Conservation (phyloP, 1,140 invertebrate species). For the Papilio machaon region DNA sequence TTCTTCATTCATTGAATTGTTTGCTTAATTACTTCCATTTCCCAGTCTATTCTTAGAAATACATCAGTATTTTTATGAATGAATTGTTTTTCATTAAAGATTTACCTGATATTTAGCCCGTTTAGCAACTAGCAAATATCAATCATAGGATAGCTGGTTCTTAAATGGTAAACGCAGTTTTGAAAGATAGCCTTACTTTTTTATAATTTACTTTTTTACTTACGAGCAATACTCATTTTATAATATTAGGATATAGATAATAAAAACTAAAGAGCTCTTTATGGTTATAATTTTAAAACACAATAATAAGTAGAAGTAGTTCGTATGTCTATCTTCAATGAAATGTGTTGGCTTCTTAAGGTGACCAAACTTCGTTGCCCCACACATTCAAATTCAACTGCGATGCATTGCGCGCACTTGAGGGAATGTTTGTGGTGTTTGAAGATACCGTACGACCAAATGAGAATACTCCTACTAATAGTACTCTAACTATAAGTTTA, state of each 20-base stretch:
- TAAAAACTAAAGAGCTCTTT: too few relatives aligned
- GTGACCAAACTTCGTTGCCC: slow-evolving; percentile 1
- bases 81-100: too few relatives aligned
- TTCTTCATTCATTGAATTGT: slow-evolving; percentile 17
- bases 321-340: background rate
- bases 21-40: slow-evolving; percentile 13
- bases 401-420: background rate
- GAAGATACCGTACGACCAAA: background rate
- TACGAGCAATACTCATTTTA: too few relatives aligned
- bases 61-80: background rate
- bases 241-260: too few relatives aligned
- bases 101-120: too few relatives aligned
- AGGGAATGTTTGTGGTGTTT: slow-evolving; percentile 14
- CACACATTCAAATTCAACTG: background rate
- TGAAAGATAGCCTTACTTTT: too few relatives aligned
- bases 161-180: too few relatives aligned
- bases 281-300: background rate
- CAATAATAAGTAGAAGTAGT: background rate
- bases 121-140: too few relatives aligned
- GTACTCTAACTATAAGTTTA: background rate
- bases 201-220: too few relatives aligned
- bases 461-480: background rate
- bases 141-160: too few relatives aligned
- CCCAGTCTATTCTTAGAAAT: background rate
- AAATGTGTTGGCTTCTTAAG: background rate